Evolutionary conservation across 2,888 invertebrate genomes (phyloP), one percentile per base, ranked within the genome.

Genomic region (Mamestra brassicae): DNA sequence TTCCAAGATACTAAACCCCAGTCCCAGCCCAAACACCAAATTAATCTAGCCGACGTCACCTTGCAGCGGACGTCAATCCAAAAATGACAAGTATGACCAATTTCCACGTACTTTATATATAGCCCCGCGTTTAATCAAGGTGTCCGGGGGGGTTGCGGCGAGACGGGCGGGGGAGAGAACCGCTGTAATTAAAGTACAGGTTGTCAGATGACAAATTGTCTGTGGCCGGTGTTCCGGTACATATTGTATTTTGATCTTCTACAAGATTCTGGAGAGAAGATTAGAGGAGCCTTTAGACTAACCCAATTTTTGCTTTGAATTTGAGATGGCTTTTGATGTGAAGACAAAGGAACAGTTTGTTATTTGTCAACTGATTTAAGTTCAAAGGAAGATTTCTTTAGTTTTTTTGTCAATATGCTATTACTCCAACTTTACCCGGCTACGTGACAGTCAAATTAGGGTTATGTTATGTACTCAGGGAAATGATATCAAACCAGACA

Each of bases 131-230:
- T 94, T 94, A 95, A 95, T 95, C 94, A 95, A 95, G 95, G 95
- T 95, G 93, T 90, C 90, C 86, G 85, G 88, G 85, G 84, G 72
- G 85, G n/a, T 71, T 69, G 76, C 45, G 79, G 72, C 78, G 79
- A 74, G 81, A 73, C 60, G 61, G 81, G 78, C 72, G 67, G 72
- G 69, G 72, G 71, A 65, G 72, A 70, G 78, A 78, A 81, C 74
- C 80, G 79, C 84, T 83, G 94, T 93, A 95, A 96, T 95, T 95
- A 95, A 93, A 92, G 92, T 90, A 89, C 93, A 94, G 93, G 94
- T 94, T 94, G 95, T 95, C 95, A 94, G 91, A 84, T 94, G 95
- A 95, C 95, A 93, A 95, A 96, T 95, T 90, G 93, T 84, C 89
- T 85, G 90, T 88, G 90, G 89, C 84, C 89, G 87, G 88, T 84